Percentiles rank a stretch among this genome's conserved stretches.
These are phyloP conservation scores for Branchellion lobata DNA, from an alignment of 2,888 invertebrate species.

Conservation along the genomic window DNA sequence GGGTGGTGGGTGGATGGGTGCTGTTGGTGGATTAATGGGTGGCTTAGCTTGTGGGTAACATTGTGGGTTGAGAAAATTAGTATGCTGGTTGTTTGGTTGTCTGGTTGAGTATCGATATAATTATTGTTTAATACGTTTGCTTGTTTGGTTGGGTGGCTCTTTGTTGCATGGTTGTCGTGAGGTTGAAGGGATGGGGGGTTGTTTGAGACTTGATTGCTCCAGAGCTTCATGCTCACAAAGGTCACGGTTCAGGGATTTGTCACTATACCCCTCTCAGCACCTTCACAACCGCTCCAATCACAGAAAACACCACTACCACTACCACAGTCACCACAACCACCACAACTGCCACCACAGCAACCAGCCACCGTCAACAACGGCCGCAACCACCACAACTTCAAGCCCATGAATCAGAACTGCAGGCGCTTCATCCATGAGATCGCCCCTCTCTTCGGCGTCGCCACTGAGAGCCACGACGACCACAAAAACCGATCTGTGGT, in stretches of 20 bases:
- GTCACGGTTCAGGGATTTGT: no score
- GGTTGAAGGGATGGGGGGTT: not conserved
- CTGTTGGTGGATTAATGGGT: no score
- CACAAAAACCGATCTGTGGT: slow-evolving; percentile 89
- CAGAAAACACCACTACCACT: not conserved
- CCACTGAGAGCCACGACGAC: slow-evolving; percentile 88
- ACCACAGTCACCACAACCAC: not conserved
- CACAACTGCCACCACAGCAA: not conserved
- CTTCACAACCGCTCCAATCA: no score
- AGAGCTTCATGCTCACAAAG: no score
- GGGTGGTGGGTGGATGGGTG: not conserved
- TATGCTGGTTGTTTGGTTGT: no score
- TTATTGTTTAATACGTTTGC: no score
- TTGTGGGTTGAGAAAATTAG: no score
- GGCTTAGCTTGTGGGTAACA: no score
- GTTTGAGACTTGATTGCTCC: not conserved
- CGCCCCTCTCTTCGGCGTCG: slow-evolving; percentile 89
- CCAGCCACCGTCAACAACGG: slow-evolving; percentile 24
- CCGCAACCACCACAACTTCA: slow-evolving; percentile 75
- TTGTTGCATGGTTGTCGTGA: not conserved
- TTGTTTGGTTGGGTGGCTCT: no score
- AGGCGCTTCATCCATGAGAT: slow-evolving; percentile 89
- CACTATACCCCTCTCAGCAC: no score
- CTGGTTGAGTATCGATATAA: no score
- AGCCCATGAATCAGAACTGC: slow-evolving; percentile 88